Evolutionary conservation across 2,797 vertebrate genomes (phyloP).

Genomic region (Melanotaenia boesemani): DNA sequence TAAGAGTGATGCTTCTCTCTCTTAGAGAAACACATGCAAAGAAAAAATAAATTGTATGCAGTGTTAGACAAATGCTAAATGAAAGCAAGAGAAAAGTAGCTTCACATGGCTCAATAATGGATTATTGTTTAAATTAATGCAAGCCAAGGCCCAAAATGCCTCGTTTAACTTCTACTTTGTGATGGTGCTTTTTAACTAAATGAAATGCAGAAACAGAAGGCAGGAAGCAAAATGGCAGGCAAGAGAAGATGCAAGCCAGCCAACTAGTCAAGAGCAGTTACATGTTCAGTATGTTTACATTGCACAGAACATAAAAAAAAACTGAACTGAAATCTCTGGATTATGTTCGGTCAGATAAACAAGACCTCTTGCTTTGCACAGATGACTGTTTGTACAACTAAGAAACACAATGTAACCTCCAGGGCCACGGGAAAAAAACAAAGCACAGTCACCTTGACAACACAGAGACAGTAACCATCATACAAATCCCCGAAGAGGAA

Average conservation of each 20-base stretch:
- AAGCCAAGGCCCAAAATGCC: constrained; percentile 15
- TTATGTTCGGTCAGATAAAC: constrained; percentile 21
- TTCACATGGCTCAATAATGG: constrained; percentile 17
- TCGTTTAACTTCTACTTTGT: constrained; percentile 22
- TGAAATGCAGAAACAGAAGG: constrained; percentile 20
- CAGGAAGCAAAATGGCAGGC: constrained; percentile 45
- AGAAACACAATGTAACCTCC: constrained; percentile 45
- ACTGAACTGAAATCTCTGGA: constrained; percentile 1
- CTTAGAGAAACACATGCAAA: constrained; percentile 75
- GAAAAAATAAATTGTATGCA: constrained; percentile 33
- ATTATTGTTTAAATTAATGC: constrained; percentile 15
- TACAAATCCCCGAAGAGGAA: constrained; percentile 48
- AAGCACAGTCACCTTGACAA: constrained; percentile 52
- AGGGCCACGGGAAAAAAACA: constrained; percentile 21
- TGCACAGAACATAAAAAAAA: constrained; percentile 24
- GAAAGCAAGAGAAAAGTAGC: neutral
- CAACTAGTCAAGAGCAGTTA: constrained; percentile 39
- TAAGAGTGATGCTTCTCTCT: constrained; percentile 59
- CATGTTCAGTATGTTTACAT: constrained; percentile 17
- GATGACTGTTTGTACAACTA: constrained; percentile 26
- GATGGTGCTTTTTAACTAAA: constrained; percentile 10
- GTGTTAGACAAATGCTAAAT: neutral
- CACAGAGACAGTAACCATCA: constrained; percentile 56
- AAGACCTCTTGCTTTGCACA: constrained; percentile 37
- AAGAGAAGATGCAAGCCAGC: constrained; percentile 58